Evolutionary conservation across 2,888 invertebrate species (phyloP).

Genomic region (Acronicta alni): DNA sequence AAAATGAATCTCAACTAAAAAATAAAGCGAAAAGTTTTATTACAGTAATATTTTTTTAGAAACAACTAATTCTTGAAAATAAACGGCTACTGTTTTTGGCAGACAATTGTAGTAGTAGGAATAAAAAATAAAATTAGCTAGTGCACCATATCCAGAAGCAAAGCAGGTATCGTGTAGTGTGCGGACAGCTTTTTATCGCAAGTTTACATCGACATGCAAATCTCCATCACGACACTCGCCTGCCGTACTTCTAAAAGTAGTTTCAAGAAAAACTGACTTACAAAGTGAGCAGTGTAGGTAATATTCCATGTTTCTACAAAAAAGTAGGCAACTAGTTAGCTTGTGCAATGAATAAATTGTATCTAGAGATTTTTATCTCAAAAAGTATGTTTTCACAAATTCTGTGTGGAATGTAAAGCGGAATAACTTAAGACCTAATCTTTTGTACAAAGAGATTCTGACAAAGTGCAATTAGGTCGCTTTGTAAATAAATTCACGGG

Average conservation of each 20-base stretch:
- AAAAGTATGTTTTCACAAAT: constrained; percentile 58
- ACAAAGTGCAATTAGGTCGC: constrained; percentile 55
- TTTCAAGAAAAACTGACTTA: constrained; percentile 65
- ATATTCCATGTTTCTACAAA: constrained; percentile 56
- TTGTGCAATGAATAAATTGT: constrained; percentile 57
- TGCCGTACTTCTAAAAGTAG: constrained; percentile 61
- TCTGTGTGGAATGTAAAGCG: constrained; percentile 53
- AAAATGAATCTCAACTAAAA: constrained; percentile 1
- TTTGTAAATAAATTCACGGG: constrained; percentile 49
- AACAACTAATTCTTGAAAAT: constrained; percentile 50
- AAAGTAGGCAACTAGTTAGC: constrained; percentile 52
- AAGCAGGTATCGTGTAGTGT: constrained; percentile 51
- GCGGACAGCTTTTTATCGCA: constrained; percentile 62
- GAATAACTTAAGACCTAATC: constrained; percentile 51
- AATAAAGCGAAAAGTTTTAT: constrained; percentile 40
- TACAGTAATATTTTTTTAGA: constrained; percentile 19
- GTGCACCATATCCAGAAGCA: constrained; percentile 55
- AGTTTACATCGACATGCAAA: constrained; percentile 71
- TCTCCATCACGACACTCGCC: constrained; percentile 67
- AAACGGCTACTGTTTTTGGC: constrained; percentile 46
- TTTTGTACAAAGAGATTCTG: constrained; percentile 44
- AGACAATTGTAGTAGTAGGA: constrained; percentile 13
- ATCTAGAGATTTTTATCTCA: constrained; percentile 56
- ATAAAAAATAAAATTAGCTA: constrained; percentile 24
- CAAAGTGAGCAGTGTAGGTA: constrained; percentile 53